A percentile compares a stretch with the other conserved stretches of the same genome.
Evolutionary conservation across 2,113 vertebrate genomes (phyloP).

Genomic region (Etia nguti): DNA sequence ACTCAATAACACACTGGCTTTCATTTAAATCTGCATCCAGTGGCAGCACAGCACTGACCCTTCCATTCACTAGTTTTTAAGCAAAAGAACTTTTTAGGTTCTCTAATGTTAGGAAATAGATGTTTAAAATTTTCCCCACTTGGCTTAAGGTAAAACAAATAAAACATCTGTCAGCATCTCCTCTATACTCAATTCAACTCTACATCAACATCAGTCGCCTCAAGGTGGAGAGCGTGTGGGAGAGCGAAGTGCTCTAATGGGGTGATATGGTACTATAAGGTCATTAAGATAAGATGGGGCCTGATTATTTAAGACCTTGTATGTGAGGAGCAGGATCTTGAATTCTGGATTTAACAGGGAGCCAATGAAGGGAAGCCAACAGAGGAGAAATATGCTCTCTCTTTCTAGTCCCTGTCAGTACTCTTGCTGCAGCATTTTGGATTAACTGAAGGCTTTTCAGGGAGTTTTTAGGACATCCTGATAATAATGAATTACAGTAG

Average conservation of each 20-base stretch:
- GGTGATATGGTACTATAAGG: background rate
- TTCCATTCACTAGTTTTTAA: background rate
- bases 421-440: background rate
- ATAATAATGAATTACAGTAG: background rate
- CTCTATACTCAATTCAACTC: background rate
- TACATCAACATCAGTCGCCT: background rate
- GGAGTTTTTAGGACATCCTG: accelerated
- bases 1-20: background rate
- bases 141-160: background rate
- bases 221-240: background rate
- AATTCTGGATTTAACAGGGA: background rate
- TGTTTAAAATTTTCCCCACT: background rate
- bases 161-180: background rate
- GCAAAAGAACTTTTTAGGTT: background rate
- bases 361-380: background rate
- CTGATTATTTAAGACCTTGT: background rate
- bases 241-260: accelerated
- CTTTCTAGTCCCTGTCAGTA: background rate
- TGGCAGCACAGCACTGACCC: background rate
- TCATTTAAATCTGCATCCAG: background rate
- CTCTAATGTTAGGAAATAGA: background rate
- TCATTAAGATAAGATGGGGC: background rate
- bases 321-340: background rate
- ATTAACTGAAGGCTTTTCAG: accelerated
- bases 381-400: background rate